phyloP scores from a whole-genome alignment of 2,797 vertebrate species.

The Cyclopterus lumpus region DNA sequence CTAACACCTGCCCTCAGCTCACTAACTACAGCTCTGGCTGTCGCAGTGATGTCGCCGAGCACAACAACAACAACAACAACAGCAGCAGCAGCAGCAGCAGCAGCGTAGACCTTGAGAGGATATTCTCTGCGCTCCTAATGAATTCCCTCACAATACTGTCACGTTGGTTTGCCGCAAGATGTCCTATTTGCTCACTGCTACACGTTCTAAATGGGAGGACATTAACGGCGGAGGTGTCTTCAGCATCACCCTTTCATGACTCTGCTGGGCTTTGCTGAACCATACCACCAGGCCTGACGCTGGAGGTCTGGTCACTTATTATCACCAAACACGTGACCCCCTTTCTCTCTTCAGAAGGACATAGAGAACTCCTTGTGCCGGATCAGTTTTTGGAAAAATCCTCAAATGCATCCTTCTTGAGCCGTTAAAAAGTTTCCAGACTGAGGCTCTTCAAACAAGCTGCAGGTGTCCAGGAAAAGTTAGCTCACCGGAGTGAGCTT shows the following conservation, averaged over 20 bases:
- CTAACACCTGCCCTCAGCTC: not conserved
- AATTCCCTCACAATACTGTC: slow-evolving; percentile 34
- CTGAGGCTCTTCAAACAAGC: slow-evolving; percentile 39
- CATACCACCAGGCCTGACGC: slow-evolving; percentile 8
- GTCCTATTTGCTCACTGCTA: slow-evolving; percentile 26
- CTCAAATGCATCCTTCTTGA: slow-evolving; percentile 19
- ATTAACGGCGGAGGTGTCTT: slow-evolving; percentile 18
- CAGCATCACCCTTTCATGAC: slow-evolving; percentile 18
- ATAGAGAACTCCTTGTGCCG: not conserved
- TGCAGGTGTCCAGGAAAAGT: slow-evolving; percentile 49
- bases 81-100: not conserved
- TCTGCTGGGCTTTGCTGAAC: slow-evolving; percentile 19
- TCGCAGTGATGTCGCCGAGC: not conserved
- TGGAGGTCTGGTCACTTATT: not conserved
- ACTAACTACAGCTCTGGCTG: not conserved
- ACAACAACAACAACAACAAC: not conserved
- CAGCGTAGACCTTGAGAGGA: slow-evolving; percentile 8
- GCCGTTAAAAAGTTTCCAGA: slow-evolving; percentile 43
- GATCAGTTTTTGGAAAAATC: slow-evolving; percentile 8
- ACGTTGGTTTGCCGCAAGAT: slow-evolving; percentile 16
- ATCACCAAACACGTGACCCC: not conserved
- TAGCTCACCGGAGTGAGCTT: slow-evolving; percentile 28
- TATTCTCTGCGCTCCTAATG: slow-evolving; percentile 23
- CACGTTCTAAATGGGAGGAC: slow-evolving; percentile 25
- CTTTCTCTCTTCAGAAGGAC: not conserved